Evolutionary conservation across 2,113 vertebrate genomes (phyloP).

Genomic region (Orycteropus afer): DNA sequence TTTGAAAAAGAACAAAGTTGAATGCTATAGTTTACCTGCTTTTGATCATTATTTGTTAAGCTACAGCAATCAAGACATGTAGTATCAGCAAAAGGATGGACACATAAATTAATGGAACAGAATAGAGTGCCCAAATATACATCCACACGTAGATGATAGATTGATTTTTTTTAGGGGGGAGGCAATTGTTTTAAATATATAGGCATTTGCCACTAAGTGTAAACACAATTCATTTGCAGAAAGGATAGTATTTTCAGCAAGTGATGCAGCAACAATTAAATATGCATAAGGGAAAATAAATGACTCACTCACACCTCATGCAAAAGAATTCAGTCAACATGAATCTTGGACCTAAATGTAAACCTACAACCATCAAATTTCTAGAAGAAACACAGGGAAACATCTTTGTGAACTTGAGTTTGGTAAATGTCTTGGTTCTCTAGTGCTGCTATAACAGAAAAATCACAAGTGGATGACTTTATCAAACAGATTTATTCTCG

Average conservation of each 20-base stretch:
- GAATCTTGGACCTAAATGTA: not conserved
- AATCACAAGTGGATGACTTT: too few relatives aligned
- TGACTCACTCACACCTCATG: not conserved
- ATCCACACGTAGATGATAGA: not conserved
- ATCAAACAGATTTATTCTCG: too few relatives aligned
- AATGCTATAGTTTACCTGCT: not conserved
- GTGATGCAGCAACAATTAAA: not conserved
- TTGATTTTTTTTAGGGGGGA: not conserved
- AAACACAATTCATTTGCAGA: not conserved
- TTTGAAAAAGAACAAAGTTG: slow-evolving; percentile 15
- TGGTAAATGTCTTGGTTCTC: too few relatives aligned
- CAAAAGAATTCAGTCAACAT: not conserved
- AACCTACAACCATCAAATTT: not conserved
- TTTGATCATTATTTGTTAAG: not conserved
- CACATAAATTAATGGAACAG: not conserved
- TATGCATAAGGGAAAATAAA: not conserved
- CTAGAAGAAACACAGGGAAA: not conserved
- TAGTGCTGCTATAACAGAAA: too few relatives aligned
- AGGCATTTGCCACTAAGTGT: not conserved
- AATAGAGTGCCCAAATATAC: not conserved
- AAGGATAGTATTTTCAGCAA: not conserved
- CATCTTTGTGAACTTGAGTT: not conserved
- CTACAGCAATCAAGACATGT: not conserved
- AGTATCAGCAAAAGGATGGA: not conserved
- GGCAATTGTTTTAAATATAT: too few relatives aligned